A percentile compares a stretch with the other conserved stretches of the same genome.
These are phyloP conservation scores for Rosalia funebris DNA, from an alignment of 2,888 invertebrate genomes.

Conservation along the genomic window DNA sequence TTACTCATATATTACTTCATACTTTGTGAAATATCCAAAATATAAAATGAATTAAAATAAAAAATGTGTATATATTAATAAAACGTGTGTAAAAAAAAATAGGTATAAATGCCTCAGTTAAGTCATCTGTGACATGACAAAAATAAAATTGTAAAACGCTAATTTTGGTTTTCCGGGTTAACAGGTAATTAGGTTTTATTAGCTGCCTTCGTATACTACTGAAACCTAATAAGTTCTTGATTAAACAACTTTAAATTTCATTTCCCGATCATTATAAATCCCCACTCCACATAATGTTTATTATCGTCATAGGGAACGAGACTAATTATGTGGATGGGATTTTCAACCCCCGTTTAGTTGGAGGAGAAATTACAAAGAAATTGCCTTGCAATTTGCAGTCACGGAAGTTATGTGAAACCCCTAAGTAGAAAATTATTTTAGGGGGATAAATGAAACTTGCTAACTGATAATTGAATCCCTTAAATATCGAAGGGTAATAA, in stretches of 20 bases:
- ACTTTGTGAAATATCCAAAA: too few species aligned
- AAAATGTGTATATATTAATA: too few species aligned
- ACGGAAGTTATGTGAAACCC: constrained; percentile 18
- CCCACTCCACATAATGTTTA: background rate
- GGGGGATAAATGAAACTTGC: background rate
- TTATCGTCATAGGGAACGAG: constrained; percentile 14
- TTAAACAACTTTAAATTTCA: constrained; percentile 2
- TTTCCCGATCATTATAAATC: background rate
- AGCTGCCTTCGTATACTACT: too few species aligned
- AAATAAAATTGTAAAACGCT: too few species aligned
- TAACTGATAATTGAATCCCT: background rate
- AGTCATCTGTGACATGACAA: too few species aligned
- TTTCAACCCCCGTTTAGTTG: constrained; percentile 35
- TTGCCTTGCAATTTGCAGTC: constrained; percentile 35
- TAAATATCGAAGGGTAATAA: background rate
- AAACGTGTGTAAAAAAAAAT: too few species aligned
- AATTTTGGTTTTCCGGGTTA: too few species aligned
- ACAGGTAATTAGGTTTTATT: too few species aligned
- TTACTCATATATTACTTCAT: too few species aligned
- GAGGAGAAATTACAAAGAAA: constrained; percentile 31
- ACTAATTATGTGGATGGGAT: constrained; percentile 41
- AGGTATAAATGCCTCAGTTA: too few species aligned
- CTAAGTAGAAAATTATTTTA: constrained; percentile 8
- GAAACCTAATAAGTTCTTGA: background rate
- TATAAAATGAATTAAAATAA: too few species aligned